These are phyloP conservation scores for Strigamia maritima DNA, from an alignment of 2,888 invertebrate species.

Conservation along the genomic window DNA sequence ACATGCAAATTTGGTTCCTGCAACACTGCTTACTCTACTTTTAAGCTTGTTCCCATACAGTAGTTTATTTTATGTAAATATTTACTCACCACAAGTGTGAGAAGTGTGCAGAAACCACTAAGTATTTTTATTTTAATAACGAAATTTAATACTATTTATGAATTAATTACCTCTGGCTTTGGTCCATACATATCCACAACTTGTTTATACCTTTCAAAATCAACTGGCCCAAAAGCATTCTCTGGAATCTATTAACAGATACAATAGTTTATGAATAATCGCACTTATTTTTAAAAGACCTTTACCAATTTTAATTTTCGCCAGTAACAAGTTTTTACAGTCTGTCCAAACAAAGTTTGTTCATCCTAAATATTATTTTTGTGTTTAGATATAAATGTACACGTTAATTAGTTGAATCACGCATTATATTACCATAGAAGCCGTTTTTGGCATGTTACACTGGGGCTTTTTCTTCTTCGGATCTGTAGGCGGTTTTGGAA, in stretches of 20 bases:
- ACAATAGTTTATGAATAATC: background rate
- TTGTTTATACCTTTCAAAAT: background rate
- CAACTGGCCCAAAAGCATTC: background rate
- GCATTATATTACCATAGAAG: background rate
- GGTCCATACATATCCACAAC: background rate
- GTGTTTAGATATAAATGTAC: background rate
- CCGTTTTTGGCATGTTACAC: background rate
- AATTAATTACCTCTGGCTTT: background rate
- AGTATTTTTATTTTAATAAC: background rate
- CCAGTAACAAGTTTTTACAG: background rate
- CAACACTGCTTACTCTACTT: no score
- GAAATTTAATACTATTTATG: no score
- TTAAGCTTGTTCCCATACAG: no score
- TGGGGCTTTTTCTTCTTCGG: background rate
- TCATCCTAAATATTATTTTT: background rate
- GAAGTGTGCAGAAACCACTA: background rate
- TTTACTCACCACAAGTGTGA: no score
- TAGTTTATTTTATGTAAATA: no score
- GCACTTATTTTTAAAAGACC: background rate
- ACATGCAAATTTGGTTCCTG: no score
- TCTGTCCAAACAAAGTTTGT: background rate
- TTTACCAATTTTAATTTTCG: conserved; percentile 7
- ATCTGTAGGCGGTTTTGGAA: background rate
- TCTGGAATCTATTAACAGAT: background rate
- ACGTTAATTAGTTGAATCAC: background rate